phyloP scores from a whole-genome alignment of 2,797 vertebrate genomes.

The Intellagama lesueurii region DNA sequence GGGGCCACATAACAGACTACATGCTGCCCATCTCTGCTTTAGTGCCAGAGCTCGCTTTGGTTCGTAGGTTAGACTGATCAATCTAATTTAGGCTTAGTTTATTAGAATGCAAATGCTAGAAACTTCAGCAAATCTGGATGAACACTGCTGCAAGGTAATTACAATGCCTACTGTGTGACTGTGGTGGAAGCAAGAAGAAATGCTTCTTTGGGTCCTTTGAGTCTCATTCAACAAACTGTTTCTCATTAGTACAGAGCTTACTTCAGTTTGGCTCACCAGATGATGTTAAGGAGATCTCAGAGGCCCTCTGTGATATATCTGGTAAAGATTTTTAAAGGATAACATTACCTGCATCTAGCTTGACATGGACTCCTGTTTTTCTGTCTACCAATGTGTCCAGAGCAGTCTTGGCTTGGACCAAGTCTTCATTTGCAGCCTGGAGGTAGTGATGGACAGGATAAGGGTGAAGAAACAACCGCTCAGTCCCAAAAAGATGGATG shows the following conservation, averaged over 20 bases:
- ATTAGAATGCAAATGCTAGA: too few species aligned
- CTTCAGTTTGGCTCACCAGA: neutral
- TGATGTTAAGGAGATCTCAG: neutral
- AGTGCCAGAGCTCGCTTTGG: too few species aligned
- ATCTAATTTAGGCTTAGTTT: too few species aligned
- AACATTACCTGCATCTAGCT: neutral
- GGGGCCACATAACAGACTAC: too few species aligned
- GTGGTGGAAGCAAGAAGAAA: neutral
- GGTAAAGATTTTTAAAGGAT: neutral
- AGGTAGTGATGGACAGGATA: neutral
- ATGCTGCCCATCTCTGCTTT: too few species aligned
- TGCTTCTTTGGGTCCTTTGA: neutral
- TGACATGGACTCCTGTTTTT: neutral
- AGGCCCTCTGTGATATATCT: neutral
- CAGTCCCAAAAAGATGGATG: neutral
- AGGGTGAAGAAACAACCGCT: neutral
- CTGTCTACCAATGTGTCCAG: neutral
- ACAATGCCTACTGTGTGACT: too few species aligned
- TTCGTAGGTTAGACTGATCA: too few species aligned
- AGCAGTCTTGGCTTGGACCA: neutral
- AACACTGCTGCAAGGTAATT: too few species aligned
- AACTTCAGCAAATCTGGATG: too few species aligned
- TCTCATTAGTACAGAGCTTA: neutral
- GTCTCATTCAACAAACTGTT: neutral
- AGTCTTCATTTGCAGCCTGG: neutral